These are phyloP conservation scores for Stichodactyla helianthus DNA, from an alignment of 64 coral and sea anemone species.

Conservation along the genomic window DNA sequence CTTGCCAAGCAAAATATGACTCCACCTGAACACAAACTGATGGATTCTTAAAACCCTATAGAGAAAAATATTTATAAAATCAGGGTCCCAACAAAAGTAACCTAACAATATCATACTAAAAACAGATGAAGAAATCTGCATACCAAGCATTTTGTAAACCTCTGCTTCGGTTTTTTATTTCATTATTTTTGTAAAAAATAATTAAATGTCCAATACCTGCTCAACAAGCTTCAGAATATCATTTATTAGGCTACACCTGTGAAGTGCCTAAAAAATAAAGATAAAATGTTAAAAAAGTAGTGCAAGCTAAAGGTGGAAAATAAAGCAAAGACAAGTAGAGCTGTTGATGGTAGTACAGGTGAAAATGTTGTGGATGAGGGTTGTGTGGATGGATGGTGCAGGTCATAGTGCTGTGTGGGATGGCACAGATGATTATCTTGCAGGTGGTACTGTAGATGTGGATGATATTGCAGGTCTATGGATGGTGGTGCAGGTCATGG, in stretches of 20 bases:
- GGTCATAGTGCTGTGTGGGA: too few relatives aligned
- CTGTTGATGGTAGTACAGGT: background rate
- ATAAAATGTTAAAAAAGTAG: background rate
- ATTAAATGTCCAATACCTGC: constrained; percentile 55
- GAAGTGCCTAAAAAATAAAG: constrained; percentile 50
- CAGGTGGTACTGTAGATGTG: too few relatives aligned
- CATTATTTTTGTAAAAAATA: background rate
- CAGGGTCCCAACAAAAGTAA: too few relatives aligned
- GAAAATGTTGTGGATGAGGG: background rate
- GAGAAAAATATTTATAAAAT: background rate
- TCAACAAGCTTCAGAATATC: constrained; percentile 91
- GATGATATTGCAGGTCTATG: too few relatives aligned
- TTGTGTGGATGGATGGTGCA: background rate
- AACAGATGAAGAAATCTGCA: background rate
- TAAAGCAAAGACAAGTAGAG: background rate
- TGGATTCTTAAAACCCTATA: constrained; percentile 77
- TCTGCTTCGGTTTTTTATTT: background rate
- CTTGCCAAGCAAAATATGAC: constrained; percentile 86
- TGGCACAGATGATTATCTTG: too few relatives aligned
- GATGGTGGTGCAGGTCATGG: background rate
- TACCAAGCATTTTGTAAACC: background rate
- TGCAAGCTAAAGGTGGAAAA: background rate
- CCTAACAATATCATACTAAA: too few relatives aligned
- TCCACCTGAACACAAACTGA: constrained; percentile 67
- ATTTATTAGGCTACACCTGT: constrained; percentile 84